phyloP scores from a whole-genome alignment of 2,888 invertebrate genomes.

The Aricia artaxerxes region DNA sequence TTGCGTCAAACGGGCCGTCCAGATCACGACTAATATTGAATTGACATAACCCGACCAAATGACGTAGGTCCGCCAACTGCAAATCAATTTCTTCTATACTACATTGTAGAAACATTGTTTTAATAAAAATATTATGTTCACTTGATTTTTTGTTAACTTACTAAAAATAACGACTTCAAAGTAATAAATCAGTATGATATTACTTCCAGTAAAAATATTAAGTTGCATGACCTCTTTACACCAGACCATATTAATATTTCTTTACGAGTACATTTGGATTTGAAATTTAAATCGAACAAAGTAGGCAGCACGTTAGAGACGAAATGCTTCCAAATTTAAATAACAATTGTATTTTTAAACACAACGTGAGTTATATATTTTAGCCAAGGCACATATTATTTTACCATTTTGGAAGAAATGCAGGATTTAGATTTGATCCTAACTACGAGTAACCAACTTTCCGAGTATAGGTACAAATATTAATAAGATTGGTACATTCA shows the following conservation, averaged over 20 bases:
- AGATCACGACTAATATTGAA: too few relatives aligned
- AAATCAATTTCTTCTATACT: too few relatives aligned
- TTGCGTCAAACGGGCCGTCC: too few relatives aligned
- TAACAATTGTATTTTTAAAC: slow-evolving; percentile 54
- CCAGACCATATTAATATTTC: not conserved
- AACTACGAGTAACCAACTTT: slow-evolving; percentile 80
- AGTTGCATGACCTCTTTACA: not conserved
- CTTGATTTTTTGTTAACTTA: not conserved
- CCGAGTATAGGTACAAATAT: slow-evolving; percentile 79
- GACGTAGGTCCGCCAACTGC: too few relatives aligned
- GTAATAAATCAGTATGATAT: not conserved
- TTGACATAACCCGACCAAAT: too few relatives aligned
- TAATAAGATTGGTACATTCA: slow-evolving; percentile 80
- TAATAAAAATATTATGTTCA: not conserved
- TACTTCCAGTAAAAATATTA: not conserved
- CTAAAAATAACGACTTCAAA: not conserved
- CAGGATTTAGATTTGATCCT: slow-evolving; percentile 79
- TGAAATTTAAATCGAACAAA: slow-evolving; percentile 33
- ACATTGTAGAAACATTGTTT: not conserved
- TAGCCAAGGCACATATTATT: slow-evolving; percentile 78
- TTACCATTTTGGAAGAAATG: slow-evolving; percentile 73
- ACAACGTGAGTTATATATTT: slow-evolving; percentile 67
- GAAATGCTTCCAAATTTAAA: slow-evolving; percentile 48
- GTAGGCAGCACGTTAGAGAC: slow-evolving; percentile 62
- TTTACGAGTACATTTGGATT: slow-evolving; percentile 4